Percentiles rank a stretch among this genome's conserved stretches.
phyloP scores from a whole-genome alignment of 2,113 vertebrate species.

The Copsychus sechellarum region DNA sequence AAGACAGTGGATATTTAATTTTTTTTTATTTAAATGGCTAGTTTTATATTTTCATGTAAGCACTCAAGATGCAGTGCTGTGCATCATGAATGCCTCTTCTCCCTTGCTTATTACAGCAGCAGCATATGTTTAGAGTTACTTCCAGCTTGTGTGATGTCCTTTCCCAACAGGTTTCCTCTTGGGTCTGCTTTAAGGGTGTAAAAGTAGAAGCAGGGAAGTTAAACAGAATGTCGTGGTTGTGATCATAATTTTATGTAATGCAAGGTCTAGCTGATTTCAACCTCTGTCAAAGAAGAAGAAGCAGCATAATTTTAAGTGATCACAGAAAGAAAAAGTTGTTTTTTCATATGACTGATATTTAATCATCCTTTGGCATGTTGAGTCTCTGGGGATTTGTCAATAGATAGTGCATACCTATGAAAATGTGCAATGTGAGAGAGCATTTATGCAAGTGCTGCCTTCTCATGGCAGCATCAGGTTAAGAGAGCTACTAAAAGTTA shows the following conservation, averaged over 20 bases:
- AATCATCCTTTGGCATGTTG: background rate
- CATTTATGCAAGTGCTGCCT: background rate
- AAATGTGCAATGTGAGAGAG: background rate
- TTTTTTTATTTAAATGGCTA: background rate
- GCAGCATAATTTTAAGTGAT: background rate
- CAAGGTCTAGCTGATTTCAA: background rate
- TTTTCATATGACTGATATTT: background rate
- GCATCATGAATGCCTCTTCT: rapidly evolving
- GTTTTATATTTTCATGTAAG: background rate
- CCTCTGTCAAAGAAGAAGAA: background rate
- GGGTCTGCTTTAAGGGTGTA: background rate
- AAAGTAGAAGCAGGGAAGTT: background rate
- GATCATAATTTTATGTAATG: background rate
- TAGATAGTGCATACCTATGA: background rate
- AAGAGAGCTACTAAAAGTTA: background rate
- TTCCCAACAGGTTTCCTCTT: background rate
- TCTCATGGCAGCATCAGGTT: background rate
- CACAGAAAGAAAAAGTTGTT: background rate
- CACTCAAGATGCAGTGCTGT: background rate
- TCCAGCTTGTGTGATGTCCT: background rate
- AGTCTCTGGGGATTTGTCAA: background rate
- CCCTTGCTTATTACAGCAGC: background rate
- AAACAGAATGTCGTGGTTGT: background rate
- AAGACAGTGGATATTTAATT: background rate
- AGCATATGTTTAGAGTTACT: background rate